A percentile compares a stretch with the other conserved stretches of the same genome.
Evolutionary conservation across 2,888 invertebrate species (phyloP).

Genomic region (Tipula lateralis): DNA sequence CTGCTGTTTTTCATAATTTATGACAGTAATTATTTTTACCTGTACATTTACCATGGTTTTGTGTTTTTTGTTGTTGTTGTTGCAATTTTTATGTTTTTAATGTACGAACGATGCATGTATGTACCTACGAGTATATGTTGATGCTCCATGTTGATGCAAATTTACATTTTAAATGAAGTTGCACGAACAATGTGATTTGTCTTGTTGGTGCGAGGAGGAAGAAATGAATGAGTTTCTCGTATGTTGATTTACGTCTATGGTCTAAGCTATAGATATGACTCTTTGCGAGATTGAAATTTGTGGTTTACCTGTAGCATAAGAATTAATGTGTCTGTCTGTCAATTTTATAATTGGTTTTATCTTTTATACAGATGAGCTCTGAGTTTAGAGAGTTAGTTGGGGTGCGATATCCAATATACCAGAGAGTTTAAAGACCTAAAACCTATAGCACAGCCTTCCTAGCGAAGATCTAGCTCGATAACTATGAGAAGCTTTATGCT

Average conservation of each 20-base stretch:
- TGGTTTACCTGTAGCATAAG: background rate
- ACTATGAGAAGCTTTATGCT: too few relatives aligned
- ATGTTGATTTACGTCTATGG: background rate
- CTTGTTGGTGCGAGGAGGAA: background rate
- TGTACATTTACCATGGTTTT: background rate
- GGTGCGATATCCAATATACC: too few relatives aligned
- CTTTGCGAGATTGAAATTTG: background rate
- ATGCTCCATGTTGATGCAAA: background rate
- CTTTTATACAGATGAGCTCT: too few relatives aligned
- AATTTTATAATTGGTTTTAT: background rate
- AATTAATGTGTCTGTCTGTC: background rate
- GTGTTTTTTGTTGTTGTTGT: background rate
- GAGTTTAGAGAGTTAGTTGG: too few relatives aligned
- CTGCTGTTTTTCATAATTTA: conserved; percentile 1
- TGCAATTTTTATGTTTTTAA: background rate
- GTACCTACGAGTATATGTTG: background rate
- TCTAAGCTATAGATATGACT: background rate
- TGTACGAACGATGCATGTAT: background rate
- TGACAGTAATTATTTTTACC: conserved; percentile 24
- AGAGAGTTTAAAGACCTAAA: too few relatives aligned
- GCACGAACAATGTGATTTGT: background rate
- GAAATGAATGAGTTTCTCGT: background rate
- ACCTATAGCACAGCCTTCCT: too few relatives aligned
- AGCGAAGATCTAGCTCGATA: too few relatives aligned
- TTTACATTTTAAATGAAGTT: background rate